Conservation (phyloP, 2,113 vertebrate species). For the Chloebia gouldiae region DNA sequence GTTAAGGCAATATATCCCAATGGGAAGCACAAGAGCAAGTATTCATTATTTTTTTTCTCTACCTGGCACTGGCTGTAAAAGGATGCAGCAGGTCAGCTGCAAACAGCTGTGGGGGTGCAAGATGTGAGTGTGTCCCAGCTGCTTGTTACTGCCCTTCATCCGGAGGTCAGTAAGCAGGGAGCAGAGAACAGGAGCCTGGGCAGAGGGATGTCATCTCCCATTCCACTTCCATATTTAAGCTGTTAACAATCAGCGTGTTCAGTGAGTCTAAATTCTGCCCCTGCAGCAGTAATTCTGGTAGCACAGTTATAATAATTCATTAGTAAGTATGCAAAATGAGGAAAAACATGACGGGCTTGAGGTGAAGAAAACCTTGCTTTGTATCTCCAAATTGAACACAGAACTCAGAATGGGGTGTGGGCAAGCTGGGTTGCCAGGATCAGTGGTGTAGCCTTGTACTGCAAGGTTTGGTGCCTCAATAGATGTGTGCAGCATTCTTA, state of each 20-base stretch:
- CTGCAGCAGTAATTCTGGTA: not conserved
- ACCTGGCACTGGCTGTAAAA: not conserved
- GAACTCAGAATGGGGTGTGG: not conserved
- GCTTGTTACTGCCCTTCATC: not conserved
- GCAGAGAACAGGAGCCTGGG: not conserved
- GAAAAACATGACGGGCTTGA: not conserved
- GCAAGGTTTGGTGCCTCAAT: not conserved
- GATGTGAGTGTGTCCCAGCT: not conserved
- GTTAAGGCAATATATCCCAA: not conserved
- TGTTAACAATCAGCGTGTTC: not conserved
- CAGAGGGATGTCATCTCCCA: not conserved
- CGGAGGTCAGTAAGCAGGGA: not conserved
- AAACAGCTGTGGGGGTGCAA: accelerated
- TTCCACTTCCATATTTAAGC: not conserved
- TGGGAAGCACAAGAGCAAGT: not conserved
- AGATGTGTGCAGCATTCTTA: not conserved
- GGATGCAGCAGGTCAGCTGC: not conserved
- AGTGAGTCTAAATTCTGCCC: not conserved
- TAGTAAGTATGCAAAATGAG: not conserved
- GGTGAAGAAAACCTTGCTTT: not conserved
- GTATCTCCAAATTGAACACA: accelerated
- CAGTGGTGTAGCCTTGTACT: not conserved
- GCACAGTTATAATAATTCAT: not conserved
- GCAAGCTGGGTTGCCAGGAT: not conserved
- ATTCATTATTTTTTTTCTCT: not conserved